Evolutionary conservation across 2,797 vertebrate genomes (phyloP), one percentile per base, ranked within the genome.

Genomic region (Clarias platycephalus): DNA sequence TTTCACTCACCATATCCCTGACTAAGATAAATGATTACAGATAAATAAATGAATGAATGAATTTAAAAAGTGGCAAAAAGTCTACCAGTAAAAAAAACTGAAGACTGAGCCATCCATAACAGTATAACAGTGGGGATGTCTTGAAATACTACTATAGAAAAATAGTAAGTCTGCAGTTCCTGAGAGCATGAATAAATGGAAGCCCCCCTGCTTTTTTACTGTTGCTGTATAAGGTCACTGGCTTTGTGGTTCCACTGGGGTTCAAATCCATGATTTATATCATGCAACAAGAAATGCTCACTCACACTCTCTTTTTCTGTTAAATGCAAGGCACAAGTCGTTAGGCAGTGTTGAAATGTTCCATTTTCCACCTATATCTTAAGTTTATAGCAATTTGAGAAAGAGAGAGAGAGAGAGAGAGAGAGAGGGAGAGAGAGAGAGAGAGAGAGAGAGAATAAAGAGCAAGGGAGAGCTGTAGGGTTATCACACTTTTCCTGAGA

Each of bases 191-290:
- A 81, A 57, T 80, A 71, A 89, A 91, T 89, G 88, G 92, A 92
- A 86, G 88, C 86, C 44, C 88, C 88, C 86, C 85, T 89, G 82
- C 70, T 91, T 92, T 91, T 94, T 93, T 93, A 94, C 88, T 76
- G 89, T 86, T 86, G 26, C 84, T 91, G 92, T 92, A 90, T 92
- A 93, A 92, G 91, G 92, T 92, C 91, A 91, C 71, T 77, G 84
- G 80, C 89, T 83, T 85, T 86, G 82, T 88, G 88, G 88, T 90
- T 83, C 70, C 71, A 83, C 66, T 53, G 76, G 87, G 84, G 83
- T 89, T 91, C 88, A 91, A 87, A 86, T 86, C 64, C 89, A 89
- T 94, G 92, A 94, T 92, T 94, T 92, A 94, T 94, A 91, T 88
- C 81, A 86, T 86, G 78, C 87, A 90, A 89, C 92, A 93, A 93